A percentile compares a stretch with the other conserved stretches of the same genome.
These are phyloP conservation scores for Phortica okadai DNA, from an alignment of 2,888 invertebrate species.

Conservation along the genomic window DNA sequence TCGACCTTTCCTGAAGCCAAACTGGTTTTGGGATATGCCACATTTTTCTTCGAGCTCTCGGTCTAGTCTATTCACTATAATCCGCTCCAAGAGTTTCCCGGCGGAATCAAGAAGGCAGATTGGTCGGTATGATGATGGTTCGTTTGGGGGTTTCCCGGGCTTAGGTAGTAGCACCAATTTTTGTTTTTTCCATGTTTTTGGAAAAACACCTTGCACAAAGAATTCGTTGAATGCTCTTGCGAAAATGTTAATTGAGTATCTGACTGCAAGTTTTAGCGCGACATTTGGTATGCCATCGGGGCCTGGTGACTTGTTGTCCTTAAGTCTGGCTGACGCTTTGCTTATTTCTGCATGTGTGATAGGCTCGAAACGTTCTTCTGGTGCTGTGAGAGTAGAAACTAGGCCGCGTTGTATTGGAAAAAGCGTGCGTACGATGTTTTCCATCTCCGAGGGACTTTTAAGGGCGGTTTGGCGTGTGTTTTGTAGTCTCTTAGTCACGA, in stretches of 20 bases:
- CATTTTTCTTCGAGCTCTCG: not conserved
- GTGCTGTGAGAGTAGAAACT: too few species aligned
- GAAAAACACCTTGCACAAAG: not conserved
- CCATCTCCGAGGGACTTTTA: too few species aligned
- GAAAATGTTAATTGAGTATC: not conserved
- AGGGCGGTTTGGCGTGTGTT: too few species aligned
- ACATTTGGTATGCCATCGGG: not conserved
- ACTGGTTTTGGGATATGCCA: not conserved
- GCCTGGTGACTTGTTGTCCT: not conserved
- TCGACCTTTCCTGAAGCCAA: too few species aligned
- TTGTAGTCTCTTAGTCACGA: too few species aligned
- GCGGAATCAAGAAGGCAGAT: not conserved
- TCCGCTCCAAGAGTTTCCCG: not conserved
- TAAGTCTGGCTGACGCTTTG: not conserved
- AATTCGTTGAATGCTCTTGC: not conserved
- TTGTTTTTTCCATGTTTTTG: not conserved
- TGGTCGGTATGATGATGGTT: not conserved
- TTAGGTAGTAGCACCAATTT: not conserved
- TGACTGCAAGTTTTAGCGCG: not conserved
- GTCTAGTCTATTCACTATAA: not conserved
- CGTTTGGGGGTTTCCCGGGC: not conserved
- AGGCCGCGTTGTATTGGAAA: too few species aligned
- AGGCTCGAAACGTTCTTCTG: too few species aligned
- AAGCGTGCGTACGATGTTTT: too few species aligned
- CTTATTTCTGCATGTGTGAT: too few species aligned